Conservation (phyloP, 2,113 vertebrate species). For the Eublepharis macularius region DNA sequence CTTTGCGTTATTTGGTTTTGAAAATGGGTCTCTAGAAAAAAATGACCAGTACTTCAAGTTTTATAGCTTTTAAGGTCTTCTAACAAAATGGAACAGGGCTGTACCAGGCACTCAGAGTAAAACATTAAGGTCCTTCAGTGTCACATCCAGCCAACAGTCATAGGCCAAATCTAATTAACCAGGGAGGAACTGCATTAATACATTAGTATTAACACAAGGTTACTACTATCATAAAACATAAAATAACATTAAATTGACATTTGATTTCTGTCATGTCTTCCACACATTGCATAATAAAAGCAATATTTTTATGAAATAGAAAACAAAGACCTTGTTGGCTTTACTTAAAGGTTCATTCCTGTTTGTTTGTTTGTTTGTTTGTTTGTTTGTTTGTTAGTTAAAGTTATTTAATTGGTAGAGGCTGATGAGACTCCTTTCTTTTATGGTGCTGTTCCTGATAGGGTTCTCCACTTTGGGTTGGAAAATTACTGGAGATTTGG, state of each 20-base stretch:
- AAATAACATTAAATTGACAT: slow-evolving; percentile 50
- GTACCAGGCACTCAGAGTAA: not conserved
- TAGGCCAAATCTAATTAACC: slow-evolving; percentile 63
- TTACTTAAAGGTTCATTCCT: not conserved
- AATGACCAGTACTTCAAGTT: not conserved
- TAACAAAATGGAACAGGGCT: not conserved
- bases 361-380: not conserved
- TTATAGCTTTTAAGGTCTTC: not conserved
- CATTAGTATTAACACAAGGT: slow-evolving; percentile 48
- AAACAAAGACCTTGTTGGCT: not conserved
- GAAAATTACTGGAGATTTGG: no score
- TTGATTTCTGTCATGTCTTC: slow-evolving; percentile 47
- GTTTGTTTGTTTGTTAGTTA: no score
- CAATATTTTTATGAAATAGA: not conserved
- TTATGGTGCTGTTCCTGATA: not conserved
- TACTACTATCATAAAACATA: slow-evolving; percentile 49
- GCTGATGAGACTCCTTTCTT: not conserved
- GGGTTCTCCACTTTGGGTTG: no score
- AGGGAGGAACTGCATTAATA: slow-evolving; percentile 50
- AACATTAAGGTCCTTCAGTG: not conserved
- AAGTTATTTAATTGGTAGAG: not conserved
- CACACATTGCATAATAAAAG: not conserved
- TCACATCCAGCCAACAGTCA: not conserved
- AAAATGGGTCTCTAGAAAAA: not conserved
- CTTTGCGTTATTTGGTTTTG: no score